Base-by-base conservation (phyloP, 2,113 vertebrate species). In the Poeciliopsis prolifica region DNA sequence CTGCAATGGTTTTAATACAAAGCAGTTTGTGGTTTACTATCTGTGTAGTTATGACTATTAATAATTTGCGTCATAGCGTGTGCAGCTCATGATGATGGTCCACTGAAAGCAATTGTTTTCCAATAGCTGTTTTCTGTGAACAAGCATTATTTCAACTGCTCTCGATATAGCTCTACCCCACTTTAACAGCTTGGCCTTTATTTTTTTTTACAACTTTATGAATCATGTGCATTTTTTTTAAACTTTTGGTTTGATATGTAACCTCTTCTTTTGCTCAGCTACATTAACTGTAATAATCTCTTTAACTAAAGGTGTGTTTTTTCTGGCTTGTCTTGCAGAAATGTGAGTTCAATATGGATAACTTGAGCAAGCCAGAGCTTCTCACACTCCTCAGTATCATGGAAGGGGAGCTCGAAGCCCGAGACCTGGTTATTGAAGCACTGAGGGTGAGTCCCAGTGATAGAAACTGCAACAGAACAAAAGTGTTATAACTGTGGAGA, bases 341-440 rank as follows among this genome's bases (percentile, higher is more conserved):
- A 93, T 95, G 91, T 89, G 97, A 99, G 80, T 96, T 99, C 88
- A 97, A 99, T 93, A 96, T 99, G 95, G 98, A 99, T 91, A 98
- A 95, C 82, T 92, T 99, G 92, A 99, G 96, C 92, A 97, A 96
- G 82, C 89, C 97, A 1, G 97, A 99, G 87, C 83, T 99, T 78
- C 94, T 97, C 62, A 97, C 97, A 77, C 95, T 99, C 68, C 93
- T 99, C 84, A 99, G 98, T 22, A 93, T 99, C 91, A 96, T 99
- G 95, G 98, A 99, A 90, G 98, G 98, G 40, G 98, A 99, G 74
- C 93, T 99, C 71, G 98, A 99, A 88, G 98, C 98, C 74, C 94
- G 97, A 76, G 98, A 99, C 87, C 95, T 99, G 54, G 98, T 99
- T 88, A 99, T 99, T 24, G 98, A 99, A 92, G 97, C 97, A 67